Conservation (phyloP, 2,888 invertebrate species). For the Acrobasis suavella region DNA sequence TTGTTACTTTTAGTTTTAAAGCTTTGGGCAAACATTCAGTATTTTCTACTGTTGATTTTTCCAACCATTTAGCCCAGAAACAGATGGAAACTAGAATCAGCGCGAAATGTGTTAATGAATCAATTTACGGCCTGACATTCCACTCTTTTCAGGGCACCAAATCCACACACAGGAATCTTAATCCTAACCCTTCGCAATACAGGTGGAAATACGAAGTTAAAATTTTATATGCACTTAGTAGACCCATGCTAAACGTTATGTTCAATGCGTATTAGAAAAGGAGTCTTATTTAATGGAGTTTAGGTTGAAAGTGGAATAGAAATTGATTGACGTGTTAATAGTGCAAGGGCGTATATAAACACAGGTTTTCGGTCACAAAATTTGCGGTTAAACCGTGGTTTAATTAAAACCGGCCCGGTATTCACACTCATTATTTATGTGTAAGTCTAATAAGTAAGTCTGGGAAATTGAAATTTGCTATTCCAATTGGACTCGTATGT, state of each 20-base stretch:
- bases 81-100: conserved; percentile 4
- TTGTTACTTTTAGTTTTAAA: background rate
- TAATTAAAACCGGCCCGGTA: conserved; percentile 50
- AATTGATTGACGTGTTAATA: conserved; percentile 25
- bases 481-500: conserved; percentile 1
- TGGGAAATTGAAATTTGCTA: conserved; percentile 25
- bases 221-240: conserved; percentile 14
- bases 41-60: background rate
- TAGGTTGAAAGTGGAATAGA: background rate
- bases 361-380: conserved; percentile 51
- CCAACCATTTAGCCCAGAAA: background rate
- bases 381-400: conserved; percentile 54
- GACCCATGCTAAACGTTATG: background rate
- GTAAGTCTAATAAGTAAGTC: conserved; percentile 27
- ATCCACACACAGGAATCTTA: background rate
- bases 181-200: background rate
- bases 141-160: conserved; percentile 8
- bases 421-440: conserved; percentile 34
- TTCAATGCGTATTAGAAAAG: background rate
- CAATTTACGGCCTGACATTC: conserved; percentile 14
- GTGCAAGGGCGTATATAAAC: conserved; percentile 31
- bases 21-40: background rate
- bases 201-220: background rate
- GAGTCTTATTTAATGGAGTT: background rate
- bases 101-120: conserved; percentile 16